Percentiles rank a stretch among this genome's conserved stretches.
Evolutionary conservation across 2,113 vertebrate genomes (phyloP).

Genomic region (Alces alces): DNA sequence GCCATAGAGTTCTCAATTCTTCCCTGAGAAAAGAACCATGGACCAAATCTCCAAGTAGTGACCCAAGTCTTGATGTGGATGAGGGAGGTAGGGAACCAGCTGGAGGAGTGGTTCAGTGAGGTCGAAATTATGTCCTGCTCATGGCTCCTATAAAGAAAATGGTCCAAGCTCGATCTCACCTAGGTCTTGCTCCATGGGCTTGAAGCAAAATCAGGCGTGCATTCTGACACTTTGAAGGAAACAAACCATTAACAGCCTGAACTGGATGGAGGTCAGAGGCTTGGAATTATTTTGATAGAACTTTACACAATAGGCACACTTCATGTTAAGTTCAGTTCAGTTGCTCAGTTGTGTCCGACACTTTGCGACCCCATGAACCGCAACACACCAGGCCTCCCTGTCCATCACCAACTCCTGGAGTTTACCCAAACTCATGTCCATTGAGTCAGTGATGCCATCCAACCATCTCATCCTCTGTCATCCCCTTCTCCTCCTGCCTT

Average conservation of each 20-base stretch:
- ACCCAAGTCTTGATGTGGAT: neutral
- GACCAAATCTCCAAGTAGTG: neutral
- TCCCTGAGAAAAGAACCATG: neutral
- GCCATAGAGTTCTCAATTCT: neutral
- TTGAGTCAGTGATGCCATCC: neutral
- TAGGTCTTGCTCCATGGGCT: neutral
- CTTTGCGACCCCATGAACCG: accelerated
- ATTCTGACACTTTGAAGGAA: neutral
- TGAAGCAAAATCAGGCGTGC: neutral
- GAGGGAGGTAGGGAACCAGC: no score
- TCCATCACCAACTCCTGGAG: neutral
- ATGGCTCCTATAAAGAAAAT: neutral
- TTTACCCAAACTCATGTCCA: neutral
- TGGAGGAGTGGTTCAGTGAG: neutral
- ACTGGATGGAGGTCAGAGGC: neutral
- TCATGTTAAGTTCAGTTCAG: neutral
- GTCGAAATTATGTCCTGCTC: neutral
- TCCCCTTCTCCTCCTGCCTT: neutral
- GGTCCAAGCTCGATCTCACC: neutral
- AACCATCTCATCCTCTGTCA: accelerated
- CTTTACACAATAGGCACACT: neutral
- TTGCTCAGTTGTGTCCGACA: neutral
- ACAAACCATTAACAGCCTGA: neutral
- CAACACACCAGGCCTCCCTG: neutral
- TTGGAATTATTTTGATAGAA: neutral